Evolutionary conservation across 2,888 invertebrate species (phyloP).

Genomic region (Odontocolon sp.): DNA sequence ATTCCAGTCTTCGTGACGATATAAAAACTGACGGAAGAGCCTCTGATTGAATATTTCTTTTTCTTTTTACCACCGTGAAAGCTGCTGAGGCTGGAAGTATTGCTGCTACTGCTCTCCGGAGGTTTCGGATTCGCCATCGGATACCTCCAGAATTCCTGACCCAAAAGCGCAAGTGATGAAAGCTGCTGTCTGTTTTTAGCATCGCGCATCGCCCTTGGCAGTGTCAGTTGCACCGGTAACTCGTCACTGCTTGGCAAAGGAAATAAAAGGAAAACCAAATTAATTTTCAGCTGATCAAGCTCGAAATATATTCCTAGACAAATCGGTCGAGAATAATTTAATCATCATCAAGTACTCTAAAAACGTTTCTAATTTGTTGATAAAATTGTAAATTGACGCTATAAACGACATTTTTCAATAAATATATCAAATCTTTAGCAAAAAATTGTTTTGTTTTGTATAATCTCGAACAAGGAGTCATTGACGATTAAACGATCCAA

Average conservation of each 20-base stretch:
- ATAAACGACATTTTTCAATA: too few species aligned
- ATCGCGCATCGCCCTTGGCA: constrained; percentile 92
- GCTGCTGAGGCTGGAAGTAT: constrained; percentile 83
- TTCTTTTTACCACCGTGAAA: constrained; percentile 81
- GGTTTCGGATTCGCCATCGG: constrained; percentile 89
- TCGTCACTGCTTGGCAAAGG: constrained; percentile 87
- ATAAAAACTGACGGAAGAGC: not conserved
- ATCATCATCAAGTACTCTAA: not conserved
- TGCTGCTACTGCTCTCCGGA: constrained; percentile 78
- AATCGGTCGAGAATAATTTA: not conserved
- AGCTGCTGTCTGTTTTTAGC: constrained; percentile 95
- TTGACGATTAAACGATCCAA: not conserved
- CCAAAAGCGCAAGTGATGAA: constrained; percentile 93
- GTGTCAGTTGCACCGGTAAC: constrained; percentile 93
- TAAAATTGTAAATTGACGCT: too few species aligned
- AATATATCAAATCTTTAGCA: too few species aligned
- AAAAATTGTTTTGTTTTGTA: too few species aligned
- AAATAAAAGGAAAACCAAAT: constrained; percentile 65
- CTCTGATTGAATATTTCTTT: not conserved
- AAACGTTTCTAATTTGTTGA: too few species aligned
- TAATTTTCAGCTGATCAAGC: constrained; percentile 19
- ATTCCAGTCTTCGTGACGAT: not conserved
- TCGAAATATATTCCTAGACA: not conserved
- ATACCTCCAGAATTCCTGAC: constrained; percentile 92
- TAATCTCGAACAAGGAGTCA: too few species aligned